Evolutionary conservation across 1,140 invertebrate genomes (phyloP).

Genomic region (Nasonia vitripennis): DNA sequence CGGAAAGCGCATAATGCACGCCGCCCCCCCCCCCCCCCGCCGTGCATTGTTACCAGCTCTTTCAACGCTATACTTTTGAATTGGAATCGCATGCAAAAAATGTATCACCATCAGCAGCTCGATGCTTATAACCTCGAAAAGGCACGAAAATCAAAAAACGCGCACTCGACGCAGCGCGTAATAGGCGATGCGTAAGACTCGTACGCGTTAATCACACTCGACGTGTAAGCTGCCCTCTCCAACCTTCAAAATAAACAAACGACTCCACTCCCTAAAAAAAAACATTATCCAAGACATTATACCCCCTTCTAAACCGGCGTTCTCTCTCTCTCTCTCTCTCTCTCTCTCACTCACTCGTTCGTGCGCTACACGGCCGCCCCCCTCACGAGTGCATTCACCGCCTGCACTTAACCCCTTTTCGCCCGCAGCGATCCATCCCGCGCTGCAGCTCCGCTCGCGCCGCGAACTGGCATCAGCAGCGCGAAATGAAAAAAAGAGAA

Average conservation of each 20-base stretch:
- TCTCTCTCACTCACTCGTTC: background rate
- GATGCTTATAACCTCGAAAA: background rate
- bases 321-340: background rate
- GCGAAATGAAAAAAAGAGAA: background rate
- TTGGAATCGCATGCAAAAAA: background rate
- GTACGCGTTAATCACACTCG: background rate
- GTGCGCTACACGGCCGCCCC: background rate
- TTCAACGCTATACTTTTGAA: background rate
- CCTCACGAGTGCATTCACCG: constrained; percentile 32
- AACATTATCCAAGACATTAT: background rate
- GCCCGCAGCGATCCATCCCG: background rate
- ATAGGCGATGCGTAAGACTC: background rate
- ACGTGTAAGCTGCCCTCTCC: background rate
- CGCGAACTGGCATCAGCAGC: background rate
- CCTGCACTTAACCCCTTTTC: constrained; percentile 20
- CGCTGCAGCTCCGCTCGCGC: background rate
- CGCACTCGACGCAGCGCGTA: too few relatives aligned
- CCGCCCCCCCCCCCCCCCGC: too few relatives aligned
- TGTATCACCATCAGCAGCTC: background rate
- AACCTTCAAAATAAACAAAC: background rate
- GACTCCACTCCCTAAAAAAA: background rate
- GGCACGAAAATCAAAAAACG: background rate
- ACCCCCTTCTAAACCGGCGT: background rate
- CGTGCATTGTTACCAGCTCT: background rate
- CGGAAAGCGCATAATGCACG: background rate